Evolutionary conservation across 1,140 invertebrate species (phyloP).

Genomic region (Drosophila virilis): DNA sequence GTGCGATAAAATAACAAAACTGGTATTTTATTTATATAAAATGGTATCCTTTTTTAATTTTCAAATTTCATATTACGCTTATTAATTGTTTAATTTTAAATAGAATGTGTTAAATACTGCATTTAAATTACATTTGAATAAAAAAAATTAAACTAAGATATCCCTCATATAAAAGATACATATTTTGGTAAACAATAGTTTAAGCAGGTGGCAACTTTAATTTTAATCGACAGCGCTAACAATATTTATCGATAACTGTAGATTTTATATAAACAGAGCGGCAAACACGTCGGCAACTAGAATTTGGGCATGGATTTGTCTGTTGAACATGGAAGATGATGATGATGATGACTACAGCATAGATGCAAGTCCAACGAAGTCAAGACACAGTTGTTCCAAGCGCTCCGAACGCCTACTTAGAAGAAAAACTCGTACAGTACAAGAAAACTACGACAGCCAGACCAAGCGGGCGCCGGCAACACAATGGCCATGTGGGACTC

Average conservation of each 20-base stretch:
- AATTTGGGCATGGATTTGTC: constrained; percentile 4
- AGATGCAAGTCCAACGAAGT: constrained; percentile 19
- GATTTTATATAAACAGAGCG: constrained; percentile 36
- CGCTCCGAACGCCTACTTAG: not conserved
- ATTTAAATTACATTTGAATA: too few species aligned
- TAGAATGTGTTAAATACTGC: too few species aligned
- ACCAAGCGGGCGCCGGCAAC: not conserved
- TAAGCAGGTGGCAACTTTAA: not conserved
- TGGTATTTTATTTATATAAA: not conserved
- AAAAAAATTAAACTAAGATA: too few species aligned
- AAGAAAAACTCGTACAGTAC: not conserved
- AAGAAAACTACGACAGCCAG: not conserved
- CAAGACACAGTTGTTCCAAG: not conserved
- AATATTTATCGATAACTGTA: constrained; percentile 10
- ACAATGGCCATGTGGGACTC: not conserved
- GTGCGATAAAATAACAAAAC: not conserved
- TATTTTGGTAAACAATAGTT: not conserved
- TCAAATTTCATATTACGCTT: too few species aligned
- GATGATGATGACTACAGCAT: constrained; percentile 10
- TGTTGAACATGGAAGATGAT: constrained; percentile 26
- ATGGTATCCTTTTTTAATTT: too few species aligned
- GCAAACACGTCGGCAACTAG: constrained; percentile 2
- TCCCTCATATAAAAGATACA: not conserved
- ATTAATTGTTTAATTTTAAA: not conserved
- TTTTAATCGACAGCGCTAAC: not conserved